Evolutionary conservation across 2,113 vertebrate genomes (phyloP).

Genomic region (Rhizomys pruinosus): DNA sequence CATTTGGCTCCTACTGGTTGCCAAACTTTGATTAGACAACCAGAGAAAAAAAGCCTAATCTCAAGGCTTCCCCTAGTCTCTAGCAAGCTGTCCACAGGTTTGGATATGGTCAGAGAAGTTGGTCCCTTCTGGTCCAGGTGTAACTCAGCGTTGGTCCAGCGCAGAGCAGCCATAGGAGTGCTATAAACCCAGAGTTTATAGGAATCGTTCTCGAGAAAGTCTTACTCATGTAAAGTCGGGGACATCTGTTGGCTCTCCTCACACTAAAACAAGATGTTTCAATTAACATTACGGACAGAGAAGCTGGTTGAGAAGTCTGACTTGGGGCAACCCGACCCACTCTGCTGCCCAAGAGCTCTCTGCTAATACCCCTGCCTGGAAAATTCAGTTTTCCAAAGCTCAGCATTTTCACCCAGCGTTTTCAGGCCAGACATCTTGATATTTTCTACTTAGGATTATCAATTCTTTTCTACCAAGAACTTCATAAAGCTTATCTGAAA

Average conservation of each 20-base stretch:
- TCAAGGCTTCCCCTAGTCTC: background rate
- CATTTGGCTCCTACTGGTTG: background rate
- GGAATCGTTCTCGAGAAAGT: background rate
- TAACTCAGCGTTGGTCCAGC: background rate
- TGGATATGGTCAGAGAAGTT: background rate
- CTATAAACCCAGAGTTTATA: background rate
- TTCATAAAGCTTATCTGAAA: constrained; percentile 44
- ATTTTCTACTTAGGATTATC: constrained; percentile 28
- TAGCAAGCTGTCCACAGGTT: background rate
- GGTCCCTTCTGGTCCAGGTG: background rate
- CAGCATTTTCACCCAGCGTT: background rate
- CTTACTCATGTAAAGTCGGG: background rate
- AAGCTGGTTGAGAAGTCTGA: background rate
- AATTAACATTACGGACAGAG: background rate
- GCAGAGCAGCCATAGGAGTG: background rate
- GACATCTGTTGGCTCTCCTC: background rate
- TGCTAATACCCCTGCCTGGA: background rate
- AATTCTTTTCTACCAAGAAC: background rate
- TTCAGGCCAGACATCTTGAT: background rate
- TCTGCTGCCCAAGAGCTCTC: background rate
- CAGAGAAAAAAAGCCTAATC: background rate
- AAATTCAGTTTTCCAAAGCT: background rate
- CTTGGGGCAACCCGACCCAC: background rate
- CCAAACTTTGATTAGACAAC: background rate
- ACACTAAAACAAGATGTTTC: background rate